Conservation (phyloP, 1,140 invertebrate genomes). For the Pseudoatta argentina region DNA sequence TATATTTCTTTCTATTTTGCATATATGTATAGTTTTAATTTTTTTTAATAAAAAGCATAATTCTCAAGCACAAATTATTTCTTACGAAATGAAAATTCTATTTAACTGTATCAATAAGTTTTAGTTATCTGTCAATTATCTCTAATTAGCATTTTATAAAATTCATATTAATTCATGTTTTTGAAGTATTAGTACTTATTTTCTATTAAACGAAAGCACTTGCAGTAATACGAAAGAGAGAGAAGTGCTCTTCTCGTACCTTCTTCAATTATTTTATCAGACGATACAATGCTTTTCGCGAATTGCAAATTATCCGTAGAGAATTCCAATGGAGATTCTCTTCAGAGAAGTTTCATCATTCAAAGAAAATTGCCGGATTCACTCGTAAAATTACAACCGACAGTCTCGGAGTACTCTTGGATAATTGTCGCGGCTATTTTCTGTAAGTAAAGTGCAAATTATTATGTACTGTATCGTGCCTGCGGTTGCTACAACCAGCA, state of each 20-base stretch:
- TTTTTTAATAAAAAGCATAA: too few relatives aligned
- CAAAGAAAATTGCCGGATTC: neutral
- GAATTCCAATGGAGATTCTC: neutral
- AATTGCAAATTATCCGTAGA: slow-evolving; percentile 32
- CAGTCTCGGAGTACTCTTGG: neutral
- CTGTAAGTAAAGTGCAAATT: slow-evolving; percentile 48
- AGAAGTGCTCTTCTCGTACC: neutral
- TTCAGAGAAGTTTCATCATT: neutral
- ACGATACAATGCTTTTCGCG: neutral
- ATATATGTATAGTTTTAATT: neutral
- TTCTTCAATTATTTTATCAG: slow-evolving; percentile 25
- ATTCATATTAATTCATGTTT: neutral
- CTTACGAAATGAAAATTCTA: neutral
- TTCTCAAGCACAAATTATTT: too few relatives aligned
- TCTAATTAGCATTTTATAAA: neutral
- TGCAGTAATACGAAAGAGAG: neutral
- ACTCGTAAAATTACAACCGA: slow-evolving; percentile 29
- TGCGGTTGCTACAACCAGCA: neutral
- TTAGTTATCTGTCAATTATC: neutral
- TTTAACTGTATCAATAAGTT: neutral
- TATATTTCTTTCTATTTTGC: neutral
- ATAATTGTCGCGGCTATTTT: slow-evolving; percentile 22
- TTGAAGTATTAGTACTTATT: slow-evolving; percentile 3
- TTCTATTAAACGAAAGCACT: neutral
- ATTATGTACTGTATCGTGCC: slow-evolving; percentile 2